phyloP scores from a whole-genome alignment of 2,797 vertebrate genomes.

The Phoxinus dragarum region DNA sequence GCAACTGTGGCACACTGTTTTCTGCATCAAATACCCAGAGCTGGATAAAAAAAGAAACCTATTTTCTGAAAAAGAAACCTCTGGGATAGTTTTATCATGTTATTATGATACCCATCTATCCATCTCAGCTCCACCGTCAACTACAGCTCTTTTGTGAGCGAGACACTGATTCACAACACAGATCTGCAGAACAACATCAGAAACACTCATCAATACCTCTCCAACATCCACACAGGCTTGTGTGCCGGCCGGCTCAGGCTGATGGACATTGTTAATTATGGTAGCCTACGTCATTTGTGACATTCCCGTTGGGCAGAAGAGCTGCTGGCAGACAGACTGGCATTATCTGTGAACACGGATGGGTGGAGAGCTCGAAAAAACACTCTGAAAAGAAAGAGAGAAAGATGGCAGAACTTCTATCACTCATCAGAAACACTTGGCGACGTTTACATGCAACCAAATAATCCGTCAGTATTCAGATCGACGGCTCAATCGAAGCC shows the following conservation, averaged over 20 bases:
- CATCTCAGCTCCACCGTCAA: not conserved
- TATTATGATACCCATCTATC: not conserved
- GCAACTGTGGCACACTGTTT: not conserved
- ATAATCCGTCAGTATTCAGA: too few relatives aligned
- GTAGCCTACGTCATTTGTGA: slow-evolving; percentile 14
- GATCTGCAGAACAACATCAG: not conserved
- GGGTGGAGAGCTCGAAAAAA: not conserved
- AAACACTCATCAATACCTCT: not conserved
- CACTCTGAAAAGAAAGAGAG: not conserved
- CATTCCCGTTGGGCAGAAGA: slow-evolving; percentile 17
- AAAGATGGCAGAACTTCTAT: not conserved
- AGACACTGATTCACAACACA: not conserved
- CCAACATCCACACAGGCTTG: not conserved
- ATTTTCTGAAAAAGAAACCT: too few relatives aligned
- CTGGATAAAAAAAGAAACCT: not conserved
- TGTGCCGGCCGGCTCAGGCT: not conserved
- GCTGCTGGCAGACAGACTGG: not conserved
- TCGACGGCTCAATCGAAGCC: too few relatives aligned
- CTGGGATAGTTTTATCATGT: not conserved
- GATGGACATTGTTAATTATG: slow-evolving; percentile 35
- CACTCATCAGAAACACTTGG: too few relatives aligned
- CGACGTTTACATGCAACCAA: too few relatives aligned
- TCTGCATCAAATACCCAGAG: not conserved
- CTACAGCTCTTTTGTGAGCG: not conserved
- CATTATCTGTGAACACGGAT: not conserved